Base-by-base conservation (phyloP, 1,140 invertebrate genomes). In the Chionoecetes opilio region DNA sequence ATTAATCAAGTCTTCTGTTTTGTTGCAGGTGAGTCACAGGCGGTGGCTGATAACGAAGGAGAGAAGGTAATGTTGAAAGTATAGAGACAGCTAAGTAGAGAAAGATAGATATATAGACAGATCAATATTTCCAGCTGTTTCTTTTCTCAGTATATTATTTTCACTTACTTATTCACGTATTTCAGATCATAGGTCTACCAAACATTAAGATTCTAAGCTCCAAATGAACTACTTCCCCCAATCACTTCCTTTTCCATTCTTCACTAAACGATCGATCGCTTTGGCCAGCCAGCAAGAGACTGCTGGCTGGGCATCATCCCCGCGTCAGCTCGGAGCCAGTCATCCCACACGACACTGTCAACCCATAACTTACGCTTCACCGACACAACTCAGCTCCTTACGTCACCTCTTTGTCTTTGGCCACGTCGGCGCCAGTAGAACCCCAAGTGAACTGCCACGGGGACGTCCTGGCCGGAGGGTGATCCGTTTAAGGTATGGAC, bases 361-460 rank as follows among this genome's bases (percentile, higher is more conserved):
- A 37, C 35, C 86, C 35, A 88, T 88, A 88, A 88, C 86, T 88
- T 88, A 88, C 86, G 26, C 34, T 29, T 32, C 26, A 29, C 34
- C 86, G 38, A 88, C 86, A 88, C 86, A 38, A 88, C 86, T 38
- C 35, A 41, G 86, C 86, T 26, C 9, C 35, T 88, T 88, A 88
- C 35, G 38, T 88, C 86, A 88, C 86, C 32, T 29, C 86, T 38
- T 38, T 41, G 34, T 41, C 86, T 38, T 88, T 6, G 86, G 86
- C 86, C 35, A 38, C 86, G 38, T 88, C 34, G 86, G 86, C 86
- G 86, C 86, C 86, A 88, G 86, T 26, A 32, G n/a, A 37, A 38
- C 35, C 21, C 63, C n/a, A 75, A 75, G 63, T 75, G n/a, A 75
- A 26, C 21, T n/a, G 63, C n/a, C 63, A 2, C 21, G n/a, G 63